phyloP scores from a whole-genome alignment of 35 echinoderm and acorn worm species.

The Apostichopus japonicus region DNA sequence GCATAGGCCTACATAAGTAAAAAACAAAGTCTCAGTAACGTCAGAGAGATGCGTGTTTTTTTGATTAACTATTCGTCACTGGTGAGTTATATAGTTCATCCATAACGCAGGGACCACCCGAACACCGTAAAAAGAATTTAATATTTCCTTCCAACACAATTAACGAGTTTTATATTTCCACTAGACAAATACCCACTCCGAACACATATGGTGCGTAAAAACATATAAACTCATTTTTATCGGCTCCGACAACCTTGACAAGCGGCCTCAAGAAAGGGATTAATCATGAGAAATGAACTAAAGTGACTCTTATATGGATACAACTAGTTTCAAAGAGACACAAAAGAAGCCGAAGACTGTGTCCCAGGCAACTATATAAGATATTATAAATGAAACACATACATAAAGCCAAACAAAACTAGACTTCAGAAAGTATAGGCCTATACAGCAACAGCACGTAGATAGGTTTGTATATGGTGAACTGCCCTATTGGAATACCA shows the following conservation, averaged over 20 bases:
- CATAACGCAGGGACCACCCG: background rate
- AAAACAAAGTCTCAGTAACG: too few relatives aligned
- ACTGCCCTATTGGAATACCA: too few relatives aligned
- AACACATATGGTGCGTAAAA: slow-evolving; percentile 14
- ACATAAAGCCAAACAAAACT: too few relatives aligned
- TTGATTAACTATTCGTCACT: background rate
- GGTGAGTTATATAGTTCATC: background rate
- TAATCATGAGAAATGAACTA: background rate
- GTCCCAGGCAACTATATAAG: too few relatives aligned
- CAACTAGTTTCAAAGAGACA: too few relatives aligned
- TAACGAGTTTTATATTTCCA: slow-evolving; percentile 30
- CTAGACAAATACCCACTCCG: slow-evolving; percentile 20
- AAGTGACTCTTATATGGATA: too few relatives aligned
- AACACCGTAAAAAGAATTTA: slow-evolving; percentile 3
- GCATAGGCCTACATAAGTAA: too few relatives aligned
- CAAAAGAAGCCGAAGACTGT: background rate
- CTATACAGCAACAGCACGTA: too few relatives aligned
- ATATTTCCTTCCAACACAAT: slow-evolving; percentile 9
- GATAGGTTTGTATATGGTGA: too few relatives aligned
- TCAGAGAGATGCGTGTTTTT: background rate
- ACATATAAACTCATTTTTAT: slow-evolving; percentile 20
- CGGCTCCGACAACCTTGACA: slow-evolving; percentile 9
- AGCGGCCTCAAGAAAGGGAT: background rate
- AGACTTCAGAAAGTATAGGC: too few relatives aligned
- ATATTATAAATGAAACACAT: too few relatives aligned